Base-by-base conservation (phyloP, 2,797 vertebrate genomes). In the Gymnocypris eckloni region DNA sequence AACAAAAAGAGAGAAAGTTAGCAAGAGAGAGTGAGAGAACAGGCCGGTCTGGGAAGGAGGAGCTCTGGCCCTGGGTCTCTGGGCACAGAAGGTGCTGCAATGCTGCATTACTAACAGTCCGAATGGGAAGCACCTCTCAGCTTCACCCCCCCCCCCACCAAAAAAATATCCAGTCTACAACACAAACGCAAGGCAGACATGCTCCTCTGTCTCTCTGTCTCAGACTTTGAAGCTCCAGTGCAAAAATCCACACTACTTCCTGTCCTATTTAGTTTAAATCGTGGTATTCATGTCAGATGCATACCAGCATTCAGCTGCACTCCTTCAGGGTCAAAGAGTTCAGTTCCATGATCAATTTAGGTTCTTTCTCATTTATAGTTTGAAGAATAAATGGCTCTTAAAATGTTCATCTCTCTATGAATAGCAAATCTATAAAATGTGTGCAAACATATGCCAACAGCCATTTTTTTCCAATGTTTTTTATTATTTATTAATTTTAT, bases 1-100 rank as follows among this genome's bases (percentile, higher is more conserved):
- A 66, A 52, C 8, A 76, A 28, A 41, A 45, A 69, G 39, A 73
- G 56, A 78, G 52, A 39, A 39, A 10, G 66, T 69, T 39, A 69
- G 16, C 11, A 56, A 78, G 86, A 72, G 67, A 86, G 25, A 81
- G 82, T 64, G 70, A 87, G 66, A 82, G 50, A 88, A 61, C 50
- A 56, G 54, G 64, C 88, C 89, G 86, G 89, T 79, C 61, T 25
- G 22, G 11, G 79, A 67, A 33, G 94, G 96, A 95, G 96, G 96
- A 96, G 95, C 93, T 90, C 85, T 96, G 95, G 94, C 95, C 93
- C 96, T 94, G 97, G 97, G 95, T 96, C 96, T 95, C 97, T 96
- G 95, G 96, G 96, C 95, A 95, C 96, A 95, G 95, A 94, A 96
- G 96, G 96, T 95, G 96, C 96, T 95, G 92, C 93, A 91, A 88